These are phyloP conservation scores for Myotis vivesi DNA, from an alignment of 2,797 vertebrate species.

Conservation along the genomic window DNA sequence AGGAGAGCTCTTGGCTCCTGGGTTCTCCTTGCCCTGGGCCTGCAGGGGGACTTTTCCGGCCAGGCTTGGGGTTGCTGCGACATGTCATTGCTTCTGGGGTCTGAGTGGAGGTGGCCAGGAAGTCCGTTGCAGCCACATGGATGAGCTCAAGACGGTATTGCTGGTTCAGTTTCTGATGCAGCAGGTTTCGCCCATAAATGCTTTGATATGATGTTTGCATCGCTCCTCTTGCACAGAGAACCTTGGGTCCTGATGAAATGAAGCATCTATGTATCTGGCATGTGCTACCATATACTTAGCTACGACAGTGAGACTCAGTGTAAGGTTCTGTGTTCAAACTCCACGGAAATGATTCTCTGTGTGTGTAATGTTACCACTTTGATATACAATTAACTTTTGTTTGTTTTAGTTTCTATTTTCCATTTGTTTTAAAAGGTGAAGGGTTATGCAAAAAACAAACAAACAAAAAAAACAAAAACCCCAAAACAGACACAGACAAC, in stretches of 20 bases:
- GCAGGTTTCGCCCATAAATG: not conserved
- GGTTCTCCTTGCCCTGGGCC: not conserved
- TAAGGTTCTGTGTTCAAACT: not conserved
- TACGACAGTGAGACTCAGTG: not conserved
- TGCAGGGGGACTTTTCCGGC: not conserved
- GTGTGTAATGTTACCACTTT: not conserved
- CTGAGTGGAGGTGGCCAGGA: not conserved
- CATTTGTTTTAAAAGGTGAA: not conserved
- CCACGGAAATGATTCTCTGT: no score
- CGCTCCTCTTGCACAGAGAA: not conserved
- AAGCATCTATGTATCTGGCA: not conserved
- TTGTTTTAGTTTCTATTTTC: not conserved
- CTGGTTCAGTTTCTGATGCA: not conserved
- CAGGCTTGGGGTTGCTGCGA: no score
- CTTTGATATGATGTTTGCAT: not conserved
- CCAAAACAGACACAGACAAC: not conserved
- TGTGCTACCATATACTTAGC: not conserved
- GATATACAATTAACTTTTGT: not conserved
- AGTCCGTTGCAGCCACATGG: accelerated
- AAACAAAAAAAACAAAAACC: not conserved
- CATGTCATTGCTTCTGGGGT: not conserved
- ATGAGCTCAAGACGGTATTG: not conserved
- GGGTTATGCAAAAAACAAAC: not conserved
- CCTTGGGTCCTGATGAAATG: not conserved
- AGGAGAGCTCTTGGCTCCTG: not conserved